Evolutionary conservation across 2,113 vertebrate genomes (phyloP).

Genomic region (Tyrannus savana): DNA sequence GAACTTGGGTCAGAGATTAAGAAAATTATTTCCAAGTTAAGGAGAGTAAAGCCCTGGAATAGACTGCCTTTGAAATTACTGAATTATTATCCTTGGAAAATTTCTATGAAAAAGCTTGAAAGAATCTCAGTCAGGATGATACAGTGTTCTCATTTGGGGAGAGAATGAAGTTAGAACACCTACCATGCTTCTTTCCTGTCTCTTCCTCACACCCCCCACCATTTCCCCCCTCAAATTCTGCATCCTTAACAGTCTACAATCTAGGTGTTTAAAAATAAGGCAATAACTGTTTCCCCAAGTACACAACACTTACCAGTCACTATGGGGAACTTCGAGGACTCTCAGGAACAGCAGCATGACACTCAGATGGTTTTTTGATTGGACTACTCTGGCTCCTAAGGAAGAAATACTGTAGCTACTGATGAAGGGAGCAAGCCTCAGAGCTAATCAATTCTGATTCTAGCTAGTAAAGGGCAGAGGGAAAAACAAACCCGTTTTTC

Average conservation of each 20-base stretch:
- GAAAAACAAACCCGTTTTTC: not conserved
- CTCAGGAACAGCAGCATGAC: not conserved
- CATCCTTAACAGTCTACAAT: not conserved
- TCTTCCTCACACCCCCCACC: fast-evolving
- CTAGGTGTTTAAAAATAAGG: not conserved
- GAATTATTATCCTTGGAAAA: not conserved
- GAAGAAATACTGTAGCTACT: not conserved
- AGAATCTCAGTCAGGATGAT: not conserved
- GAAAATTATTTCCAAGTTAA: not conserved
- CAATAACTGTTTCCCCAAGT: not conserved
- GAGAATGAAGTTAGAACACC: not conserved
- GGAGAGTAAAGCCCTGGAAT: not conserved
- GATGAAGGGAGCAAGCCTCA: not conserved
- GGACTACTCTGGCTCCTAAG: not conserved
- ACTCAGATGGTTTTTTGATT: not conserved
- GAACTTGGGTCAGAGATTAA: not conserved
- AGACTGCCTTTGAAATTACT: not conserved
- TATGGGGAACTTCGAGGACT: not conserved
- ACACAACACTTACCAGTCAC: not conserved
- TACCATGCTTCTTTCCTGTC: not conserved
- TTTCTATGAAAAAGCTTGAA: not conserved
- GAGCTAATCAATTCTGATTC: not conserved
- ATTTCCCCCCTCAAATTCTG: fast-evolving
- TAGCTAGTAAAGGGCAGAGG: not conserved
- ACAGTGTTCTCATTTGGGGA: not conserved